Base-by-base conservation (phyloP, 2,797 vertebrate genomes). In the Hydrophis major region DNA sequence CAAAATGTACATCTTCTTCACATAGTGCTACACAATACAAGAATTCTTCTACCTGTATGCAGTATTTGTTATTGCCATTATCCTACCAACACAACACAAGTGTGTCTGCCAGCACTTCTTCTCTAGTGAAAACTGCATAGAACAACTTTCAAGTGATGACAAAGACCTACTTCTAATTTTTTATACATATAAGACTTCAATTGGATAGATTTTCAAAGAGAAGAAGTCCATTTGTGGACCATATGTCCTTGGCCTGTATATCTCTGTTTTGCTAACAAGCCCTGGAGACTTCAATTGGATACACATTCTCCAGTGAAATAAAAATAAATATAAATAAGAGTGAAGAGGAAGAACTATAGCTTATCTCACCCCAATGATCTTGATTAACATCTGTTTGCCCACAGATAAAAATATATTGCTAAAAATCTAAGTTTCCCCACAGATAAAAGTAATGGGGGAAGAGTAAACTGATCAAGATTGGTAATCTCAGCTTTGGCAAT, bases 1-100 rank as follows among this genome's bases (percentile, higher is more conserved):
- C 87, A 92, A 57, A 91, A 91, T 89, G 50, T 89, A 86, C 92
- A 92, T 55, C 53, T 86, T 16, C 12, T 89, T 94, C 55, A 60
- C 55, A 83, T 13, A 42, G 28, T 78, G 57, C 69, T n/a, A 57
- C 37, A 60, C 28, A 59, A 50, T 5, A 11, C 16, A 28, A 86
- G 59, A 57, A 60, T 91, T 92, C 86, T 90, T 88, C 50, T 89
- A 87, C 37, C 60, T 86, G 25, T 55, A 89, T 66, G 12, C 89
- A 69, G 50, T 59, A 60, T 92, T 90, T 91, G 42, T 91, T 89
- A 60, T 59, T 69, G 66, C 53, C 25, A 60, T 91, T 92, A 53
- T 91, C 89, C 42, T 92, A 69, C 92, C 86, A 66, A 63, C 57
- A 59, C 55, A 63, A 88, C 47, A 86, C 47, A 63, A 88, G 12